phyloP scores from a whole-genome alignment of 2,888 invertebrate genomes.

The Pteria penguin region DNA sequence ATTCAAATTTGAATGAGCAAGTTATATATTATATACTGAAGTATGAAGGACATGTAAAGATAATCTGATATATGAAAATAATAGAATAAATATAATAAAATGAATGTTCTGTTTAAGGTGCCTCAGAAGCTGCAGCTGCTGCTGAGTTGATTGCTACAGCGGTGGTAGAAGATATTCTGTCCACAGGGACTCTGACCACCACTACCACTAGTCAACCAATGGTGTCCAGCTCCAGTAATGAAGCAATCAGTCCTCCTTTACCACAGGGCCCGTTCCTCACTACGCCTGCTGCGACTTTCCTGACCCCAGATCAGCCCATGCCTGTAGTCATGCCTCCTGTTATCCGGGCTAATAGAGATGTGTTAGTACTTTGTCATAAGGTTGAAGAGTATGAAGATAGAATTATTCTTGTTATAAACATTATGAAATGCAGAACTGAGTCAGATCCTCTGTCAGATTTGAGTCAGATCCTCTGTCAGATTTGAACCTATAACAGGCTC shows the following conservation, averaged over 20 bases:
- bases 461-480: too few relatives aligned
- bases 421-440: too few relatives aligned
- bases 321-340: conserved; percentile 45
- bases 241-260: neutral
- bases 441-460: too few relatives aligned
- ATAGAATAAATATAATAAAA: too few relatives aligned
- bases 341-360: neutral
- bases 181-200: conserved; percentile 41
- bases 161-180: conserved; percentile 64
- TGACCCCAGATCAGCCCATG: conserved; percentile 32
- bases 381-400: neutral
- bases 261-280: neutral
- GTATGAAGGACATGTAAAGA: too few relatives aligned
- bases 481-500: too few relatives aligned
- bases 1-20: too few relatives aligned
- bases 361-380: too few relatives aligned
- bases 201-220: conserved; percentile 23
- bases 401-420: neutral
- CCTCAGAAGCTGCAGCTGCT: conserved; percentile 62
- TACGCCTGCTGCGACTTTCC: conserved; percentile 29
- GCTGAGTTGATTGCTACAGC: conserved; percentile 64
- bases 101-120: too few relatives aligned
- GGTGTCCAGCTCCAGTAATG: conserved; percentile 23
- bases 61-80: too few relatives aligned
- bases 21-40: too few relatives aligned